phyloP scores from a whole-genome alignment of 1,140 invertebrate genomes.

The Onthophagus taurus region DNA sequence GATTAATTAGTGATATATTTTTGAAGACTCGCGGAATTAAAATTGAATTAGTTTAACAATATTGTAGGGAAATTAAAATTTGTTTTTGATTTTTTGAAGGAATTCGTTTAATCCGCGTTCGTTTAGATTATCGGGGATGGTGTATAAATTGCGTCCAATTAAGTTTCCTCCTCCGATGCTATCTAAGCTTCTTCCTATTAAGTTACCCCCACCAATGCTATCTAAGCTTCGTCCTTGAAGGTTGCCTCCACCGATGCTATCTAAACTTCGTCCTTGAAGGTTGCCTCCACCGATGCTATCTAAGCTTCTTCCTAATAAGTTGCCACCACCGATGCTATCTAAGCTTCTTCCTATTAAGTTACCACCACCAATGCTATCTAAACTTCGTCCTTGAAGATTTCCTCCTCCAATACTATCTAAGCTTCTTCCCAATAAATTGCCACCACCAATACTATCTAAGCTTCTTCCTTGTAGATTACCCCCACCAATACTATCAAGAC shows the following conservation, averaged over 20 bases:
- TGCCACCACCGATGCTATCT: constrained; percentile 15
- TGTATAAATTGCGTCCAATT: constrained; percentile 13
- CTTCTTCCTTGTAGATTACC: constrained; percentile 15
- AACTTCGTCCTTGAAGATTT: constrained; percentile 11
- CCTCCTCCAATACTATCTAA: constrained; percentile 16
- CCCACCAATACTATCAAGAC: constrained; percentile 18
- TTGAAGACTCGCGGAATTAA: too few relatives aligned
- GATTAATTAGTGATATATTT: too few relatives aligned
- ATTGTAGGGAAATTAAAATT: too few relatives aligned
- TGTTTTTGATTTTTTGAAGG: too few relatives aligned
- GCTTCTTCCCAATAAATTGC: constrained; percentile 12
- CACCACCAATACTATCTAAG: constrained; percentile 14
- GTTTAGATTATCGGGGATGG: too few relatives aligned
- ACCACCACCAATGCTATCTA: constrained; percentile 16
- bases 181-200: constrained; percentile 13
- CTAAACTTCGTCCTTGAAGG: constrained; percentile 11
- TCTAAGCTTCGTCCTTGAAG: constrained; percentile 16
- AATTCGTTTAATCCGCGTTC: too few relatives aligned
- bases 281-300: constrained; percentile 18
- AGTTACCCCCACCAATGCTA: constrained; percentile 9
- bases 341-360: constrained; percentile 12
- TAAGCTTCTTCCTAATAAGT: constrained; percentile 13
- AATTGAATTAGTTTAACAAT: too few relatives aligned
- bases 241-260: constrained; percentile 14
- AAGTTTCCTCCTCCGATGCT: constrained; percentile 13